Evolutionary conservation across 2,113 vertebrate genomes (phyloP), one percentile per base, ranked within the genome.

Genomic region (Neolamprologus sp.): DNA sequence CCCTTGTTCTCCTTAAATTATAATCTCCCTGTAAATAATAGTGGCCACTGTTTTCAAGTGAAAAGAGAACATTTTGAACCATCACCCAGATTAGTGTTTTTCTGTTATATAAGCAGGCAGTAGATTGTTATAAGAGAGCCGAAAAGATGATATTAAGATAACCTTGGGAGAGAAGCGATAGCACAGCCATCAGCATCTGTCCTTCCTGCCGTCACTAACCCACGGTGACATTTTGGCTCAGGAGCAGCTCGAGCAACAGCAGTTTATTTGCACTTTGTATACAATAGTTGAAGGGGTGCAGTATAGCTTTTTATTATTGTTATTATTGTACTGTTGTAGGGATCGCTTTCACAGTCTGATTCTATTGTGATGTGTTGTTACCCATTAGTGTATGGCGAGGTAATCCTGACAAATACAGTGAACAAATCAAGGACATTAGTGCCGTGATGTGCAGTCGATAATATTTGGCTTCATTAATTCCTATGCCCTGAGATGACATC

Each of bases 391-490:
- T 83, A 71, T 81, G 42, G 47, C 35, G 55, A 68, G 85, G 83
- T 90, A 90, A 88, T 92, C 91, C 85, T 92, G 89, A 89, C 85
- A 89, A 83, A 93, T 90, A 88, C 91, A 91, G 94, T 88, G 91
- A 92, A 90, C 93, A 92, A 94, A 93, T 95, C 91, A 94, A 89
- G 89, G 86, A 71, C 93, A 92, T 96, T 94, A 93, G 87, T 19
- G 58, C 86, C 23, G 86, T 83, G 91, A 93, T 93, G 89, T 92
- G 93, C 87, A 87, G 93, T 95, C 91, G 87, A 96, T 95, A 95
- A 95, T 95, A 95, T 96, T 96, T 95, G 92, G 94, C 88, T 95
- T 96, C 91, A 95, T 96, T 96, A 94, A 94, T 96, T 95, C 90
- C 90, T 87, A 78, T 95, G 93, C 92, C 95, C 96, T 89, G 88